Conservation (phyloP, 1,140 invertebrate species). For the Hycleus phaleratus region DNA sequence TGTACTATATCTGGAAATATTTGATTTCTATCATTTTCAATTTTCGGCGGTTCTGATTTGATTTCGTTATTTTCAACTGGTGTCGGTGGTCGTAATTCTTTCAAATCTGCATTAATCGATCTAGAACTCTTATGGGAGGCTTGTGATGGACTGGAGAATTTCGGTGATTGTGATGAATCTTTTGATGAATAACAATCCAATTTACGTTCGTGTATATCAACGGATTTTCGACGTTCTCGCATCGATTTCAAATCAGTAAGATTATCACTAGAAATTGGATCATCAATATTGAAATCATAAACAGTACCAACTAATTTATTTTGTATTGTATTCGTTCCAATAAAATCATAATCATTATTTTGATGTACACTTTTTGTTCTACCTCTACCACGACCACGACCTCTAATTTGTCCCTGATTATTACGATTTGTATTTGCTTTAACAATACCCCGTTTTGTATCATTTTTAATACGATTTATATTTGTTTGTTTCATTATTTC, state of each 20-base stretch:
- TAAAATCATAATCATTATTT: slow-evolving; percentile 38
- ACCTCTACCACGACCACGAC: slow-evolving; percentile 63
- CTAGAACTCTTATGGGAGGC: slow-evolving; percentile 19
- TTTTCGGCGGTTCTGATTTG: slow-evolving; percentile 25
- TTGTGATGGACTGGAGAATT: slow-evolving; percentile 44
- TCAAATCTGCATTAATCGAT: slow-evolving; percentile 39
- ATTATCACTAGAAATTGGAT: slow-evolving; percentile 67
- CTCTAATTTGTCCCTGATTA: slow-evolving; percentile 51
- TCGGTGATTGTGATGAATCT: slow-evolving; percentile 17
- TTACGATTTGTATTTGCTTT: slow-evolving; percentile 47
- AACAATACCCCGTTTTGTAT: slow-evolving; percentile 29
- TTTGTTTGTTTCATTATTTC: slow-evolving; percentile 22
- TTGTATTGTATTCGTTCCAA: slow-evolving; percentile 51
- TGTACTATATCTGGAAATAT: slow-evolving; percentile 53
- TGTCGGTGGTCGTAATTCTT: slow-evolving; percentile 37
- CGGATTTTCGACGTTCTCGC: slow-evolving; percentile 69
- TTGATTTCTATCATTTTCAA: slow-evolving; percentile 22
- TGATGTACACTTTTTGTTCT: slow-evolving; percentile 34
- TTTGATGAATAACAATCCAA: slow-evolving; percentile 39
- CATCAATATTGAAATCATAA: slow-evolving; percentile 79
- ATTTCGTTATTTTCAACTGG: slow-evolving; percentile 31
- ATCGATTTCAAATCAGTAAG: slow-evolving; percentile 73
- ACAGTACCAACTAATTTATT: slow-evolving; percentile 78
- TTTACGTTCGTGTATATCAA: slow-evolving; percentile 61
- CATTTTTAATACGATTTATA: slow-evolving; percentile 22